phyloP scores from a whole-genome alignment of 2,888 invertebrate genomes.

The Nasonia oneida region DNA sequence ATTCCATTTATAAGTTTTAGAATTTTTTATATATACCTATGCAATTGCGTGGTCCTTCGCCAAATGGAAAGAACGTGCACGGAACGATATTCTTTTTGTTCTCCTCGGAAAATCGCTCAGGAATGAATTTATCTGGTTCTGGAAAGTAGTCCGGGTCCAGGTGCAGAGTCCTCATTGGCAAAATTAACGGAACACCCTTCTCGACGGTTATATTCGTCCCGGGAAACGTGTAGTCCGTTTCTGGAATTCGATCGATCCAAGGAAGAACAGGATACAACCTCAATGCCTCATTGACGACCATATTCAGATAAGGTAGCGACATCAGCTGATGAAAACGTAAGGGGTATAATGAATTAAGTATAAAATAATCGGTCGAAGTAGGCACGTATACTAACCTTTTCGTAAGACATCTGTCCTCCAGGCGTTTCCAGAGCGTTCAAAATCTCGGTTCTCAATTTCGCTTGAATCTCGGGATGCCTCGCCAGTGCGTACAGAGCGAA shows the following conservation, averaged over 20 bases:
- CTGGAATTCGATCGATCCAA: slow-evolving; percentile 69
- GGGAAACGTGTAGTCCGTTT: slow-evolving; percentile 70
- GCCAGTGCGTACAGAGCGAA: slow-evolving; percentile 71
- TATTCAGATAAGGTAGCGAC: slow-evolving; percentile 70
- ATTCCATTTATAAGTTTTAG: too few relatives aligned
- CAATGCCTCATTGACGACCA: slow-evolving; percentile 75
- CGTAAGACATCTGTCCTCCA: slow-evolving; percentile 70
- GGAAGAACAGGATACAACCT: slow-evolving; percentile 76
- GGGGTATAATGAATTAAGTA: neutral
- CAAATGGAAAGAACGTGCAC: slow-evolving; percentile 74
- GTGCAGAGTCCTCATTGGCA: slow-evolving; percentile 77
- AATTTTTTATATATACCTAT: slow-evolving; percentile 70
- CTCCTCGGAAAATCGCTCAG: slow-evolving; percentile 76
- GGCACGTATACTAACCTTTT: slow-evolving; percentile 66
- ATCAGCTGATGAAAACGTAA: slow-evolving; percentile 15
- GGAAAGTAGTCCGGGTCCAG: slow-evolving; percentile 76
- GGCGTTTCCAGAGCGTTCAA: slow-evolving; percentile 62
- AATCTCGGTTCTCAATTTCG: slow-evolving; percentile 68
- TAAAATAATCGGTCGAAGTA: neutral
- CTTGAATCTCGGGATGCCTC: slow-evolving; percentile 67
- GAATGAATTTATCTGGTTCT: slow-evolving; percentile 77
- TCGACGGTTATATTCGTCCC: slow-evolving; percentile 69
- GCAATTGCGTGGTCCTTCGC: slow-evolving; percentile 75
- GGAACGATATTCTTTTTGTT: slow-evolving; percentile 70
- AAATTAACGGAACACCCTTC: slow-evolving; percentile 73